Percentiles rank a stretch among this genome's conserved stretches.
phyloP scores from a whole-genome alignment of 2,888 invertebrate species.

The Microctonus aethiopoides region DNA sequence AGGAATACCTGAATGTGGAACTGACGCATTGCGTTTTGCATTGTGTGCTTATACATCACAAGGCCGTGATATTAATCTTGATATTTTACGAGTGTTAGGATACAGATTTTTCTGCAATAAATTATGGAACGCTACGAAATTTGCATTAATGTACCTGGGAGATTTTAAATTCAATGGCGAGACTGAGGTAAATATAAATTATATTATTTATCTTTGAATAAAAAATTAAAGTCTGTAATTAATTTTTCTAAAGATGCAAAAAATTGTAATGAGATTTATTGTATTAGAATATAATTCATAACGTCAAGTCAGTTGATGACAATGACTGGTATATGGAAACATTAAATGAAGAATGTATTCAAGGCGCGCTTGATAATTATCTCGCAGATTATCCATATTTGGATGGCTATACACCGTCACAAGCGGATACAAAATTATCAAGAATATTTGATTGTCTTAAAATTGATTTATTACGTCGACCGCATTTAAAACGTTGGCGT shows the following conservation, averaged over 20 bases:
- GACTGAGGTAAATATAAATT: conserved; percentile 45
- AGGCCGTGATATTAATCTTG: conserved; percentile 95
- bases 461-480: conserved; percentile 48
- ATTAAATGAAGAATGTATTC: conserved; percentile 57
- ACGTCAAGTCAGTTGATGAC: conserved; percentile 43
- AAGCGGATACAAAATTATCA: conserved; percentile 62
- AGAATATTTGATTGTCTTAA: conserved; percentile 48
- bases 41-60: conserved; percentile 90
- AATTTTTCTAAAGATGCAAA: not conserved
- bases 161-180: conserved; percentile 69
- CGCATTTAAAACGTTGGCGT: conserved; percentile 66
- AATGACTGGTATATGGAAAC: conserved; percentile 53
- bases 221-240: not conserved
- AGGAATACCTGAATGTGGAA: conserved; percentile 98
- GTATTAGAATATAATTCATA: conserved; percentile 39
- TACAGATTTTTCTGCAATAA: conserved; percentile 99
- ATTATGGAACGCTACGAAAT: conserved; percentile 98
- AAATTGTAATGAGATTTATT: conserved; percentile 23
- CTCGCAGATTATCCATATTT: conserved; percentile 65
- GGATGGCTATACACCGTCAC: conserved; percentile 65
- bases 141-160: conserved; percentile 81
- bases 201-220: not conserved
- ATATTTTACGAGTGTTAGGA: conserved; percentile 92
- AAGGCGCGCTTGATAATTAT: conserved; percentile 62
- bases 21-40: conserved; percentile 92